phyloP scores from a whole-genome alignment of 2,888 invertebrate species.

The Lasioglossum malachurum region DNA sequence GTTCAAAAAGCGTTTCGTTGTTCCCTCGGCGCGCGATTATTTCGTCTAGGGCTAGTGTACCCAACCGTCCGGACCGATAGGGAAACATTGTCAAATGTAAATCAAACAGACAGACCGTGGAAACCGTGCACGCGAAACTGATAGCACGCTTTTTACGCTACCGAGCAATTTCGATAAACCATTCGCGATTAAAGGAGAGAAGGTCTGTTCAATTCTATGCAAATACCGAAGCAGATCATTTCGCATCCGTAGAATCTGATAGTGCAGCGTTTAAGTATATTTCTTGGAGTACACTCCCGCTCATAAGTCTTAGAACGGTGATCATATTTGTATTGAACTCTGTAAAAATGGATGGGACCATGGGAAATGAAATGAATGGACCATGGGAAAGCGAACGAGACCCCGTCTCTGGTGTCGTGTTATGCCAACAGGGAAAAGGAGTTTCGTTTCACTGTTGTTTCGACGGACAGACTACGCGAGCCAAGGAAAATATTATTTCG shows the following conservation, averaged over 20 bases:
- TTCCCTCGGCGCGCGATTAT: constrained; percentile 9
- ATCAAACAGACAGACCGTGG: not conserved
- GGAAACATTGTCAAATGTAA: constrained; percentile 27
- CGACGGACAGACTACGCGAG: not conserved
- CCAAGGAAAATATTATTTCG: constrained; percentile 41
- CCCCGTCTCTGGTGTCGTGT: not conserved
- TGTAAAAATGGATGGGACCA: not conserved
- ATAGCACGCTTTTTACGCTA: not conserved
- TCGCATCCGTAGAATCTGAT: too few species aligned
- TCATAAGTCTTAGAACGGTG: too few species aligned
- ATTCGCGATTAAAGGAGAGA: not conserved
- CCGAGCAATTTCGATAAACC: not conserved
- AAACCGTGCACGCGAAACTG: not conserved
- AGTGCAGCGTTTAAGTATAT: too few species aligned
- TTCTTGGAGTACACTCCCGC: too few species aligned
- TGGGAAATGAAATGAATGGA: not conserved
- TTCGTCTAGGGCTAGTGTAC: not conserved
- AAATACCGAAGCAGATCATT: too few species aligned
- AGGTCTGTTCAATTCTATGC: too few species aligned
- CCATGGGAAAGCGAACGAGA: not conserved
- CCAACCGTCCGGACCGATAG: not conserved
- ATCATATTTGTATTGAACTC: too few species aligned
- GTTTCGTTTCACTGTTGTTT: not conserved
- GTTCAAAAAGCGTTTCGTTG: constrained; percentile 62
- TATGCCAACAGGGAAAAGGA: not conserved